Evolutionary conservation across 2,113 vertebrate species (phyloP).

Genomic region (Cavia porcellus): DNA sequence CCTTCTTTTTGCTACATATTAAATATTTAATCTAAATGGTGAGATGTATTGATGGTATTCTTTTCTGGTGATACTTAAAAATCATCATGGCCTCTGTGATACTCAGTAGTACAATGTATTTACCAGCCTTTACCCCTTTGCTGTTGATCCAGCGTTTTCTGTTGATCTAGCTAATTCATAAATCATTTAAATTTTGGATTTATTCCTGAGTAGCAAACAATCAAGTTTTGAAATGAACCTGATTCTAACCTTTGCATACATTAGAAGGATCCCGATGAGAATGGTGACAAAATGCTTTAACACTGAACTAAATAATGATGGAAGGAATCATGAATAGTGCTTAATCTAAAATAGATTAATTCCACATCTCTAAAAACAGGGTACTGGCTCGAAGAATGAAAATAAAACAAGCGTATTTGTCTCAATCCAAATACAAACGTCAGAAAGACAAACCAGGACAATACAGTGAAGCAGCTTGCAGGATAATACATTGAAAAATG

Average conservation of each 20-base stretch:
- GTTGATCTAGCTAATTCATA: neutral
- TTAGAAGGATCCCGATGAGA: neutral
- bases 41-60: neutral
- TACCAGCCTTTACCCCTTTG: neutral
- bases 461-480: constrained; percentile 66
- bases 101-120: fast-evolving
- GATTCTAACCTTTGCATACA: neutral
- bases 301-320: neutral
- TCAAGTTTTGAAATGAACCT: neutral
- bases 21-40: neutral
- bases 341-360: constrained; percentile 58
- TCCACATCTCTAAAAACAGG: neutral
- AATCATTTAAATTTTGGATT: neutral
- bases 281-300: constrained; percentile 5
- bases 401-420: constrained; percentile 71
- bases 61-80: neutral
- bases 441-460: constrained; percentile 65
- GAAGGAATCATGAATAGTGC: neutral
- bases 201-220: neutral
- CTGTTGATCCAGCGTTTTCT: neutral
- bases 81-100: too few species aligned
- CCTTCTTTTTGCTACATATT: neutral
- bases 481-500: constrained; percentile 82
- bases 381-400: constrained; percentile 66
- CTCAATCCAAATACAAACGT: constrained; percentile 72